Conservation (phyloP, 2,113 vertebrate species). For the Petrocephalus microphthalmus region DNA sequence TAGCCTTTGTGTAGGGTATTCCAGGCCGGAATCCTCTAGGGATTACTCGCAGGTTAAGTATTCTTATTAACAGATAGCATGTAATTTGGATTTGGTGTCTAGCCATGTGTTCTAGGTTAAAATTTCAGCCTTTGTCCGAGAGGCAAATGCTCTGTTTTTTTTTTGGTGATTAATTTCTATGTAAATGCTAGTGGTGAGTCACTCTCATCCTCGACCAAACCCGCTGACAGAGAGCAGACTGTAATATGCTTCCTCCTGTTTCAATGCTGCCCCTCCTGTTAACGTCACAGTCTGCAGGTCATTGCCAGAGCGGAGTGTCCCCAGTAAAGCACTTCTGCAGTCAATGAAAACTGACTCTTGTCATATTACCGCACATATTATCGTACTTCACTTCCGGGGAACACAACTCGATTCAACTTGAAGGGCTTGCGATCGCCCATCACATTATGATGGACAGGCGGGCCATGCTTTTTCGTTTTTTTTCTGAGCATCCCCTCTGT, state of each 20-base stretch:
- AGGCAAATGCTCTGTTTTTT: neutral
- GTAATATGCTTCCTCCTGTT: slow-evolving; percentile 22
- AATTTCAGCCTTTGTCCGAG: neutral
- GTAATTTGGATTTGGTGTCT: neutral
- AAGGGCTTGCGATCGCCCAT: neutral
- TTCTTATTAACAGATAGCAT: neutral
- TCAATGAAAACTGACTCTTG: slow-evolving; percentile 30
- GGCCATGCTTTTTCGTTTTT: neutral
- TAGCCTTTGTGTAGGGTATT: neutral
- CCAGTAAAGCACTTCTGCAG: neutral
- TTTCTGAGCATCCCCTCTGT: neutral
- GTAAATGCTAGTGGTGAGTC: slow-evolving; percentile 4
- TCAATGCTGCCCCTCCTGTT: slow-evolving; percentile 1
- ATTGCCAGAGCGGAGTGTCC: slow-evolving; percentile 20
- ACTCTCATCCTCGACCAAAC: neutral
- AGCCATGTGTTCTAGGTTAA: neutral
- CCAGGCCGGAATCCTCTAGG: neutral
- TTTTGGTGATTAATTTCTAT: slow-evolving; percentile 3
- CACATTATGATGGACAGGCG: neutral
- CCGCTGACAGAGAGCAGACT: slow-evolving; percentile 18
- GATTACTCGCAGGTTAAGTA: neutral
- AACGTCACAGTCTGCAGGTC: slow-evolving; percentile 22
- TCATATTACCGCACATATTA: slow-evolving; percentile 24
- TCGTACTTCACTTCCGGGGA: neutral
- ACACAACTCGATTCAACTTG: slow-evolving; percentile 13